Evolutionary conservation across 2,888 invertebrate species (phyloP), one percentile per base, ranked within the genome.

Genomic region (Thumatha senex): DNA sequence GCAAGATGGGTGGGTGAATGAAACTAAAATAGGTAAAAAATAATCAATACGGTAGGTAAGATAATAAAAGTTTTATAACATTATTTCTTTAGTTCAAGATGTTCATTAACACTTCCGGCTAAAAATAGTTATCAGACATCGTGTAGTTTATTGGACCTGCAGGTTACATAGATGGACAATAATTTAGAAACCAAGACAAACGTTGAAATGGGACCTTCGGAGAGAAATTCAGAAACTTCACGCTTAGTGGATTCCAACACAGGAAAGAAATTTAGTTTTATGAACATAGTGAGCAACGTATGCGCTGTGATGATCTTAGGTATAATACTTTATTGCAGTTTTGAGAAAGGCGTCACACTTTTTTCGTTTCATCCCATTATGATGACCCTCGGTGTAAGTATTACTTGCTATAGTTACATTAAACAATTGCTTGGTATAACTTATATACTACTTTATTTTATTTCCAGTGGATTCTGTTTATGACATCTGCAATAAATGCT

Each of bases 331-430:
- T 90, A 85, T 48, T 85, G 85, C 58, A 84, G 85, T 61, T 88
- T 90, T 56, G 74, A 67, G 46, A 69, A 84, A 64, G 86, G 78
- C 1, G 78, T 76, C 11, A 51, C 77, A 4, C 69, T 92, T 40
- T 92, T 92, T 70, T 83, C 92, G 11, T 92, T 91, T 70, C 92
- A 92, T 71, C 92, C 92, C 13, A 83, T 74, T 47, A 67, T 90
- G 15, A 92, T 92, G 92, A 71, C 87, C 35, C 54, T 90, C 15
- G 92, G 92, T 72, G 92, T 92, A 80, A 86, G 90, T 70, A 31
- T 7, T 8, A 30, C 30, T 30, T 30, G 30, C 30, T 7, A 7
- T 5, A 30, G 30, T 30, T 30, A 30, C 5, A 7, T 30, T 30
- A 30, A 30, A 30, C n/a, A n/a, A n/a, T n/a, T n/a, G n/a, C n/a